Base-by-base conservation (phyloP, 2,888 invertebrate species). In the Spatulosminthurus flaviceps region DNA sequence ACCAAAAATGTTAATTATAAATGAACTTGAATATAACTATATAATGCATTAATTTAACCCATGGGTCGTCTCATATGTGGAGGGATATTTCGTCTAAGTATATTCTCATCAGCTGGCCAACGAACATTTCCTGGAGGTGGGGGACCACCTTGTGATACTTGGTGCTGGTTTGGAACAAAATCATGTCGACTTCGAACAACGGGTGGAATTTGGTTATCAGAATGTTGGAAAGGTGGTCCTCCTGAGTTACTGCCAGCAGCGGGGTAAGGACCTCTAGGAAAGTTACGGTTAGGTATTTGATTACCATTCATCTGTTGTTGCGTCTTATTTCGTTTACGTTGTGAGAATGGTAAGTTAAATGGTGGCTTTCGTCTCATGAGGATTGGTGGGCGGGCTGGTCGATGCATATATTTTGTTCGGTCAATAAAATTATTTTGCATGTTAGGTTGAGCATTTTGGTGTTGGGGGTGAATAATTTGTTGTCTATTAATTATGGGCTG, bases 351-450 rank as follows among this genome's bases (percentile, higher is more conserved):
- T 13, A 78, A 16, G 42, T 72, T 78, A 66, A 80, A 66, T 72
- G 81, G 82, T 4, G 84, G 85, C 29, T 80, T 77, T 75, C 85
- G 72, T 72, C 85, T 75, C 85, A 85, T 85, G 0, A 85, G 79
- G 67, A 85, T 85, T 24, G 84, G 85, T 4, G 85, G 85, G 26
- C 81, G 81, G 11, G 82, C 85, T 0, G 85, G 84, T 70, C 85
- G 76, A 7, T 80, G 77, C 77, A 82, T 64, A 77, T 83, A 85
- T 41, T 85, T 85, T 22, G 79, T 42, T 22, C 85, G 74, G 75
- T 85, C 85, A 42, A 85, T 81, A 26, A 43, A 69, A 24, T 66
- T 64, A 73, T 77, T 70, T 22, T 61, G 60, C 41, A 70, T 11
- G n/a, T 41, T n/a, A 19, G 51, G 41, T 42, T 69, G 43, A 5